Evolutionary conservation across 2,113 vertebrate genomes (phyloP), one percentile per base, ranked within the genome.

Genomic region (Sterrhoptilus dennistouni): DNA sequence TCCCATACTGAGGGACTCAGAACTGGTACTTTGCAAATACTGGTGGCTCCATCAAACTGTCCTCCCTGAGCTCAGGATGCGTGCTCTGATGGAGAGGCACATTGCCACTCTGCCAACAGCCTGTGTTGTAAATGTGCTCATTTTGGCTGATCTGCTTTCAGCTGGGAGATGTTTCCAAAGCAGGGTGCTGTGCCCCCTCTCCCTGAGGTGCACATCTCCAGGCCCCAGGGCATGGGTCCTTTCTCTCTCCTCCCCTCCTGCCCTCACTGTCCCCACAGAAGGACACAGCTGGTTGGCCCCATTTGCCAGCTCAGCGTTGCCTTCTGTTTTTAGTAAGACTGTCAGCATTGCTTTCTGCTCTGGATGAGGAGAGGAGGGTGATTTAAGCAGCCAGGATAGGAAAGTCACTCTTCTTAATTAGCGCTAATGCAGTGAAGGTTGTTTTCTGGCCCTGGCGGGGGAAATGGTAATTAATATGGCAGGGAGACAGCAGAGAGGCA

Each of bases 401-500:
- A 50, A 88, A 52, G 93, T 97, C 94, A 93, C 97, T 97, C 96
- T 97, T 97, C 97, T 97, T 98, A 98, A 98, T 98, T 98, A 98
- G 97, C 95, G 50, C 96, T 98, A 98, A 98, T 98, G 98, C 97
- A 97, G 95, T 80, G 54, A 53, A 95, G 96, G 96, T 96, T 97
- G 97, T 97, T 97, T 97, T 95, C 94, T 96, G 97, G 93, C 97
- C 81, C 93, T 94, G 96, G 95, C 95, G 94, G 96, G 97, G 96
- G 93, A 94, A 96, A 97, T 94, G 91, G 96, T 97, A 98, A 98
- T 98, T 98, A 98, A 98, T 97, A 96, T 94, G 97, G 97, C 97
- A 96, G 91, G 89, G 79, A 95, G 96, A 88, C 89, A 93, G 93
- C 71, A 52, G 92, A 84, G 94, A 96, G 95, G 87, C 97, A 97